Conservation (phyloP, 2,888 invertebrate species). For the Spodoptera picta region DNA sequence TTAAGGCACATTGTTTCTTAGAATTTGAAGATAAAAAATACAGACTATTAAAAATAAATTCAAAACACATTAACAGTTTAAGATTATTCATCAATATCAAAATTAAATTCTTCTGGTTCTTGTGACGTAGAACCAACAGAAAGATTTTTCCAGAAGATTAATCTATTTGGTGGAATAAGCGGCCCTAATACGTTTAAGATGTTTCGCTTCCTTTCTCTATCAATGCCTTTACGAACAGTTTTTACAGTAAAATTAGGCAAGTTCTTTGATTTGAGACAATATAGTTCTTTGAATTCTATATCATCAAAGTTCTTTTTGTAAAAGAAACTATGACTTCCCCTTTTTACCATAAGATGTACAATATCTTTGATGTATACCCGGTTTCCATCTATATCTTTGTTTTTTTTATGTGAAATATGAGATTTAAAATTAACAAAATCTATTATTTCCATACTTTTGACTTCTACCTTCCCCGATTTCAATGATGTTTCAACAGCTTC, state of each 20-base stretch:
- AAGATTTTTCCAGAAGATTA: slow-evolving; percentile 35
- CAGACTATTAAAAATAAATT: slow-evolving; percentile 26
- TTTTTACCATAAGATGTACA: slow-evolving; percentile 28
- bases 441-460: slow-evolving; percentile 32
- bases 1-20: slow-evolving; percentile 33
- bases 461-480: slow-evolving; percentile 36
- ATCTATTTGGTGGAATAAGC: slow-evolving; percentile 37
- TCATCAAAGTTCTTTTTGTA: slow-evolving; percentile 30
- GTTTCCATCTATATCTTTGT: slow-evolving; percentile 24
- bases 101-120: slow-evolving; percentile 27
- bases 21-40: slow-evolving; percentile 26
- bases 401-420: slow-evolving; percentile 26
- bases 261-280: slow-evolving; percentile 31
- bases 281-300: slow-evolving; percentile 29
- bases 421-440: slow-evolving; percentile 38
- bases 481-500: slow-evolving; percentile 26
- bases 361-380: slow-evolving; percentile 33
- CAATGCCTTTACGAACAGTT: slow-evolving; percentile 33
- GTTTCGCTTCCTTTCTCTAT: slow-evolving; percentile 27
- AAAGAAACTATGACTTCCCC: slow-evolving; percentile 21
- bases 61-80: slow-evolving; percentile 21
- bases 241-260: slow-evolving; percentile 32
- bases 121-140: slow-evolving; percentile 33
- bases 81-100: slow-evolving; percentile 31
- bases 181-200: slow-evolving; percentile 36